Conservation (phyloP, 2,113 vertebrate genomes). For the Heteronetta atricapilla region DNA sequence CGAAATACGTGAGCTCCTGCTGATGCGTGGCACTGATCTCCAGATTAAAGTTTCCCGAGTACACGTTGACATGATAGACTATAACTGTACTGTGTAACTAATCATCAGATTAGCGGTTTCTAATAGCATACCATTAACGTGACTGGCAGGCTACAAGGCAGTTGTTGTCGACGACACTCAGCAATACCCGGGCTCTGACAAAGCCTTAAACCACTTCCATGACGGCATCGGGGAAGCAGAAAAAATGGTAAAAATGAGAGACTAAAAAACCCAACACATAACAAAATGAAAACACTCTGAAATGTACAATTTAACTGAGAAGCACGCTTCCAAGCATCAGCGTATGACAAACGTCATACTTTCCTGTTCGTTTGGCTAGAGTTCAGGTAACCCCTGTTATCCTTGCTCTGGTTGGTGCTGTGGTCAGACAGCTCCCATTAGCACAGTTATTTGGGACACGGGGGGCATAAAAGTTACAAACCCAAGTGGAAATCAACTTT, state of each 20-base stretch:
- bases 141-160: constrained; percentile 62
- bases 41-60: constrained; percentile 18
- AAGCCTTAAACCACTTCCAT: neutral
- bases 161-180: constrained; percentile 26
- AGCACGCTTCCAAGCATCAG: neutral
- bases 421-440: neutral
- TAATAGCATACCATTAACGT: constrained; percentile 71
- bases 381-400: neutral
- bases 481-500: neutral
- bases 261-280: neutral
- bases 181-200: neutral
- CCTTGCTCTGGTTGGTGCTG: neutral
- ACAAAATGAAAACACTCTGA: neutral
- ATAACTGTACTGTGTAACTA: constrained; percentile 62
- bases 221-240: neutral
- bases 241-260: neutral
- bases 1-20: neutral
- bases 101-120: constrained; percentile 68
- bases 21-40: neutral
- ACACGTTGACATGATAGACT: constrained; percentile 35
- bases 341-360: neutral
- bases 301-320: neutral
- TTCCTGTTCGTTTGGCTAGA: neutral
- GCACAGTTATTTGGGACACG: neutral
- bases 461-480: neutral